Evolutionary conservation across 35 echinoderm and acorn worm genomes (phyloP), one percentile per base, ranked within the genome.

Genomic region (Apostichopus parvimensis): DNA sequence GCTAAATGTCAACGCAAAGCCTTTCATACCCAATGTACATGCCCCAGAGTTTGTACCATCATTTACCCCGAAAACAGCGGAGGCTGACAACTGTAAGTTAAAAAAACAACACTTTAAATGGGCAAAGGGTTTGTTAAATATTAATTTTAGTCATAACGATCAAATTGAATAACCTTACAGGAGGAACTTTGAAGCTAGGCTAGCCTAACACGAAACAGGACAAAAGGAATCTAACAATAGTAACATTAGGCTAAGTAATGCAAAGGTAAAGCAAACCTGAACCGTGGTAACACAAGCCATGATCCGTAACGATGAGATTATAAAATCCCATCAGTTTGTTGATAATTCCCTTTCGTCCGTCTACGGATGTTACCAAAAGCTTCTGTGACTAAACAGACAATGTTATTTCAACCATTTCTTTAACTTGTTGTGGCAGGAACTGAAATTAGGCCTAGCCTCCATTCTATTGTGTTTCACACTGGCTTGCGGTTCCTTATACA

Each of bases 1-100:
- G 15, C 77, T 98, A 61, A 98, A 98, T 83, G 97, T 98, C 18
- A 94, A 93, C 76, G 97, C 97, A 22, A 94, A 95, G 61, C 95
- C 97, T 26, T 98, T 98, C 89, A 91, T 98, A 26, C 97, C 97
- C 23, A 98, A 98, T 76, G 95, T 98, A 15, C 92, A 98, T 87
- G 97, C 97, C 75, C 97, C 97, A 54, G 97, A 91, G 87, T 98
- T 98, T 91, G 97, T 98, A 18, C 97, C 97, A 80, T 90, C 90
- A 78, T 98, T 95, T 91, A 91, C 81, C 58, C 14, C 34, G 73
- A 55, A 87, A 87, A 55, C 92, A 79, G 55, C 72, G 66, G 28
- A 57, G 23, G 79, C 77, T 68, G 6, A 22, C 53, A 59, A 71
- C 59, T 7, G 14, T 66, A n/a, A 9, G 26, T 26, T 77, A 54